phyloP scores from a whole-genome alignment of 2,797 vertebrate species.

The Emys orbicularis region DNA sequence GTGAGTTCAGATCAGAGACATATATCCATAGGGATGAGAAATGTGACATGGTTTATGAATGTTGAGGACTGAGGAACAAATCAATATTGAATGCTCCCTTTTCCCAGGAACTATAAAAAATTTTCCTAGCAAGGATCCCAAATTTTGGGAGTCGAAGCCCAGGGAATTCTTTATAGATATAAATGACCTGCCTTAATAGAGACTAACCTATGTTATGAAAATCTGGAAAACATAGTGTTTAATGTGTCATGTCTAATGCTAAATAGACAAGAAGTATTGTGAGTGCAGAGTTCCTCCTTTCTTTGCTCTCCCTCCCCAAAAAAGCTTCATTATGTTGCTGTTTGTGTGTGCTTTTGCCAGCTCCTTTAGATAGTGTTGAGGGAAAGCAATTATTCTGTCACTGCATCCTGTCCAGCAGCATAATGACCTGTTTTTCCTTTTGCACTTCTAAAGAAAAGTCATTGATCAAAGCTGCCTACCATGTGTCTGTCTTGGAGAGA shows the following conservation, averaged over 20 bases:
- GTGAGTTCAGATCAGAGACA: conserved; percentile 34
- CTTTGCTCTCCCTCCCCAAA: conserved; percentile 57
- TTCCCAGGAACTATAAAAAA: background rate
- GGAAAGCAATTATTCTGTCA: background rate
- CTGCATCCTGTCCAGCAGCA: background rate
- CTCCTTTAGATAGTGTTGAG: background rate
- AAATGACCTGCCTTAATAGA: conserved; percentile 25
- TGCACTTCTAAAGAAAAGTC: conserved; percentile 3
- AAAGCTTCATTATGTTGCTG: conserved; percentile 31
- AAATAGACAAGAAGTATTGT: conserved; percentile 41
- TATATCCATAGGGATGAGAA: conserved; percentile 22
- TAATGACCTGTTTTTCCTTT: conserved; percentile 18
- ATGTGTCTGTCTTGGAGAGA: background rate
- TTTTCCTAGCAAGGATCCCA: conserved; percentile 26
- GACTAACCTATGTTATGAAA: background rate
- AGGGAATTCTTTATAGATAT: conserved; percentile 16
- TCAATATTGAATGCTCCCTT: background rate
- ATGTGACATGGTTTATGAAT: background rate
- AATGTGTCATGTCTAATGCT: background rate
- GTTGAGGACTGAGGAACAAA: conserved; percentile 7
- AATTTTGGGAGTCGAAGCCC: background rate
- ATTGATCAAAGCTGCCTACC: conserved; percentile 3
- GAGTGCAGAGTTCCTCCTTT: conserved; percentile 55
- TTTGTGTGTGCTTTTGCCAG: conserved; percentile 46
- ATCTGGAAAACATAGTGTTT: background rate